These are phyloP conservation scores for Channallabes apus DNA, from an alignment of 2,797 vertebrate genomes.

Conservation along the genomic window DNA sequence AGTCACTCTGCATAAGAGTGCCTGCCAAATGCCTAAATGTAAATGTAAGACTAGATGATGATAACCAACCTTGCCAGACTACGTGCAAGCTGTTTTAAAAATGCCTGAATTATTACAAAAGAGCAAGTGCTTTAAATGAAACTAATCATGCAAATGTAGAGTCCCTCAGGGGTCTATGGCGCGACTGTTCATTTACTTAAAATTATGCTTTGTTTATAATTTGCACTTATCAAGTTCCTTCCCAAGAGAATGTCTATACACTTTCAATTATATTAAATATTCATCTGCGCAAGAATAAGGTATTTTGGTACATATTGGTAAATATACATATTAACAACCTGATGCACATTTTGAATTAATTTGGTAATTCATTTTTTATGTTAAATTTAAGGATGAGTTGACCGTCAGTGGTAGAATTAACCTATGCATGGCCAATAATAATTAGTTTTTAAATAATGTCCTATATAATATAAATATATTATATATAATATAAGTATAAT, in stretches of 20 bases:
- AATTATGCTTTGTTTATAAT: neutral
- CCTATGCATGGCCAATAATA: neutral
- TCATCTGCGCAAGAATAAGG: neutral
- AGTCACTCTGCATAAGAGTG: no score
- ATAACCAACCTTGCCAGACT: no score
- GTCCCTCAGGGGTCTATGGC: neutral
- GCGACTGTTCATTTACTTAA: neutral
- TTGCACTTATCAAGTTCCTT: neutral
- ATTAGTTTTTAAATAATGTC: no score
- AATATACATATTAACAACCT: neutral
- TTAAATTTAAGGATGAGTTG: neutral
- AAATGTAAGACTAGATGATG: no score
- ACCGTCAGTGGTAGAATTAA: neutral
- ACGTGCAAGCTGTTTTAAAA: no score
- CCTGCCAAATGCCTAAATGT: no score
- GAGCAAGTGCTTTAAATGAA: no score
- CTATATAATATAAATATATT: no score
- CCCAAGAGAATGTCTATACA: neutral
- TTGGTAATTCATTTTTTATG: neutral
- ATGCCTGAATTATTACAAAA: no score
- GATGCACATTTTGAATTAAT: neutral
- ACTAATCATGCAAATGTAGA: no score
- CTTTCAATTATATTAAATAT: neutral
- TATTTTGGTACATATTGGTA: neutral
- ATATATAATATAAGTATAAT: no score